phyloP scores from a whole-genome alignment of 2,113 vertebrate genomes.

The Anhinga anhinga region DNA sequence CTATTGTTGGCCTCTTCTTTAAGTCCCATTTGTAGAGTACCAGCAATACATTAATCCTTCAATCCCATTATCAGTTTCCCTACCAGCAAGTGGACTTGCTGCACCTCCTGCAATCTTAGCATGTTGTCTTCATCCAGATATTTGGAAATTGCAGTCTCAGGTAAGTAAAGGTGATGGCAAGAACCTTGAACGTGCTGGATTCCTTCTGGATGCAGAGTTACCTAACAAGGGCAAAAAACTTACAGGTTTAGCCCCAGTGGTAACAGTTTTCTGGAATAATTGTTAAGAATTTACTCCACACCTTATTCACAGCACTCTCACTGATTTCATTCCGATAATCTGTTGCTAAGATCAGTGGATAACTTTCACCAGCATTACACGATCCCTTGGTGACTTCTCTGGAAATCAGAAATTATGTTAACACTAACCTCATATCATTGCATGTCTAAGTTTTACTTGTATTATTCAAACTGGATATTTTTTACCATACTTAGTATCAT shows the following conservation, averaged over 20 bases:
- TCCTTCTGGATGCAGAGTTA: not conserved
- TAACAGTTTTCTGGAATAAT: not conserved
- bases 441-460: not conserved
- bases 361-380: not conserved
- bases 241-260: not conserved
- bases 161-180: not conserved
- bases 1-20: not conserved
- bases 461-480: not conserved
- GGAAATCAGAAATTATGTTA: not conserved
- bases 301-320: not conserved
- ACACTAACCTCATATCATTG: too few relatives aligned
- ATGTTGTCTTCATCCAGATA: not conserved
- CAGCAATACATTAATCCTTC: not conserved
- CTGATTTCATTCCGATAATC: not conserved
- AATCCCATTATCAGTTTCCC: not conserved
- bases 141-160: not conserved
- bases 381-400: not conserved
- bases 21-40: not conserved
- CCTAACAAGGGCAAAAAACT: not conserved
- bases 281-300: not conserved
- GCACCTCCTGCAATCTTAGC: not conserved
- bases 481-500: not conserved
- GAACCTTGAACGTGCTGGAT: not conserved
- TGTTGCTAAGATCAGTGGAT: not conserved
- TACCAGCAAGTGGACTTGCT: not conserved